phyloP scores from a whole-genome alignment of 2,113 vertebrate species.

The Odontophorus gujanensis region DNA sequence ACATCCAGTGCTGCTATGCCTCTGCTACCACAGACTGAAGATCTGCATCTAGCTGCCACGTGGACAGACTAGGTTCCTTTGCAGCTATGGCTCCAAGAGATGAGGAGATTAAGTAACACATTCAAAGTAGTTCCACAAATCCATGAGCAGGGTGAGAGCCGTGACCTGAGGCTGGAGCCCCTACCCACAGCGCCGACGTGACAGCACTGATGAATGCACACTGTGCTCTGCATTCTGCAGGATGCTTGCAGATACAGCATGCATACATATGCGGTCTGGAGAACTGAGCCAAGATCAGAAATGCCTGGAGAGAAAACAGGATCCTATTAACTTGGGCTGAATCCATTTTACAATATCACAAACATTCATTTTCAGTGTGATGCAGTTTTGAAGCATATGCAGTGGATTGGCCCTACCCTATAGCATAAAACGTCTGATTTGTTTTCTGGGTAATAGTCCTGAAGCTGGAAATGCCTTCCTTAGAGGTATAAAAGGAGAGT shows the following conservation, averaged over 20 bases:
- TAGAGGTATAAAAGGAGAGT: rapidly evolving
- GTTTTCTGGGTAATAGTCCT: neutral
- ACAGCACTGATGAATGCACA: no score
- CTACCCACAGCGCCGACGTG: neutral
- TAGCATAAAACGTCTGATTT: neutral
- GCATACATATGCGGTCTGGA: neutral
- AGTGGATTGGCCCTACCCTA: neutral
- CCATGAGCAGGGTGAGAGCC: neutral
- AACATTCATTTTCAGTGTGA: neutral
- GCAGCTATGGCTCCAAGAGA: neutral
- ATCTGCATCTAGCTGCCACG: rapidly evolving
- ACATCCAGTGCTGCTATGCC: no score
- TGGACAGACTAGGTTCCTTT: neutral
- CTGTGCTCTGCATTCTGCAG: neutral
- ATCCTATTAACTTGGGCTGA: neutral
- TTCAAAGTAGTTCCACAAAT: neutral
- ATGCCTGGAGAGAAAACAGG: neutral
- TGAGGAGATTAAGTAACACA: neutral
- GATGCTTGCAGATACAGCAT: neutral
- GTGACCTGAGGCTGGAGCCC: neutral
- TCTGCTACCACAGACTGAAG: rapidly evolving
- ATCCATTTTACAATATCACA: neutral
- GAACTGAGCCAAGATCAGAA: neutral
- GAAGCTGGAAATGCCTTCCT: neutral
- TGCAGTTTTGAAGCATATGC: neutral